A percentile compares a stretch with the other conserved stretches of the same genome.
Conservation (phyloP, 2,113 vertebrate species). For the Cricetomys ansorgei region DNA sequence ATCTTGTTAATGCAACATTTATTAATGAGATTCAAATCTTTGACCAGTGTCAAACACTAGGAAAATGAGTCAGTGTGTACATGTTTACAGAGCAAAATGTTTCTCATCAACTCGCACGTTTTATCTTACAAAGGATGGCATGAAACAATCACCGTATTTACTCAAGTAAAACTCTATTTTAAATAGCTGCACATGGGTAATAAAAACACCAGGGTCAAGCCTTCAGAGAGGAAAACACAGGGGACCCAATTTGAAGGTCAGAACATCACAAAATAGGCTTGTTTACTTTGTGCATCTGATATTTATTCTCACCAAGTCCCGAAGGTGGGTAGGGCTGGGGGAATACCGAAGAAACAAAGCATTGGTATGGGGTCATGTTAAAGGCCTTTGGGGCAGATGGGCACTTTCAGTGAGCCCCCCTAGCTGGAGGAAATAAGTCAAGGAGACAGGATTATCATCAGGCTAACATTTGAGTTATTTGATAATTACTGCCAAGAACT, state of each 20-base stretch:
- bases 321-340: too few relatives aligned
- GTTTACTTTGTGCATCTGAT: background rate
- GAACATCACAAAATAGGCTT: background rate
- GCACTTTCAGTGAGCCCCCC: background rate
- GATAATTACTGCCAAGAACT: background rate
- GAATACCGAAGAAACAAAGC: constrained; percentile 24
- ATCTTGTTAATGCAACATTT: constrained; percentile 76
- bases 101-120: background rate
- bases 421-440: background rate
- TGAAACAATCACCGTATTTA: background rate
- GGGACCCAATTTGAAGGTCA: background rate
- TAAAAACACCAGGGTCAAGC: background rate
- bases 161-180: constrained; percentile 40
- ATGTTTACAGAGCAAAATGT: background rate
- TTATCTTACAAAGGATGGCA: background rate
- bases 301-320: background rate
- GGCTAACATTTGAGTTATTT: background rate
- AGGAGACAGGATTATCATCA: background rate
- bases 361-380: background rate
- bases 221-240: background rate
- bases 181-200: background rate
- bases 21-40: constrained; percentile 73
- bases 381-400: background rate
- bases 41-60: background rate
- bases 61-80: constrained; percentile 31